Base-by-base conservation (phyloP, 2,113 vertebrate genomes). In the Anoura caudifer region DNA sequence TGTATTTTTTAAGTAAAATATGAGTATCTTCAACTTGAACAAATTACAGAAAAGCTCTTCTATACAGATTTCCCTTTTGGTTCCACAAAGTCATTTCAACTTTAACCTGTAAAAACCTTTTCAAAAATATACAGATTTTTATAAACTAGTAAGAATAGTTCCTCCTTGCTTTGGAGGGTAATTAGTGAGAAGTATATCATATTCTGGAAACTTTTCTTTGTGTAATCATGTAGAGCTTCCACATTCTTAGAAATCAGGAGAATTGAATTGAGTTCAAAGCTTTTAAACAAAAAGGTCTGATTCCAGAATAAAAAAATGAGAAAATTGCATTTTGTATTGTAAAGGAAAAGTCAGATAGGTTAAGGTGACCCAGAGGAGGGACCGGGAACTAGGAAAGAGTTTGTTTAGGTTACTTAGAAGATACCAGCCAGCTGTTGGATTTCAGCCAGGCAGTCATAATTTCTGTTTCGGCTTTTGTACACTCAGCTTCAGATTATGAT, bases 301-400 rank as follows among this genome's bases (percentile, higher is more conserved):
- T 89, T 82, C 38, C 63, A 97, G 38, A 90, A 9, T 92, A 94
- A 4, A 3, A 3, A 12, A 84, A 92, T 82, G 38, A 88, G 41
- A 65, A 70, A 90, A 76, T 47, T 61, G 96, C 70, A 47, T 69
- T 91, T 95, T 87, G 26, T 80, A 80, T n/a, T n/a, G n/a, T n/a
- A n/a, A n/a, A n/a, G n/a, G n/a, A n/a, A n/a, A n/a, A n/a, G n/a
- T n/a, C n/a, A n/a, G n/a, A n/a, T n/a, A n/a, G n/a, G n/a, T n/a
- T n/a, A n/a, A n/a, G n/a, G n/a, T n/a, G n/a, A n/a, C n/a, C n/a
- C n/a, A n/a, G n/a, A n/a, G n/a, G n/a, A n/a, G n/a, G n/a, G n/a
- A n/a, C n/a, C n/a, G n/a, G n/a, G n/a, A n/a, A n/a, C n/a, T n/a
- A n/a, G n/a, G n/a, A n/a, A n/a, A n/a, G n/a, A n/a, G n/a, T n/a